Conservation (phyloP, 2,888 invertebrate species). For the Caenorhabditis sp. region DNA sequence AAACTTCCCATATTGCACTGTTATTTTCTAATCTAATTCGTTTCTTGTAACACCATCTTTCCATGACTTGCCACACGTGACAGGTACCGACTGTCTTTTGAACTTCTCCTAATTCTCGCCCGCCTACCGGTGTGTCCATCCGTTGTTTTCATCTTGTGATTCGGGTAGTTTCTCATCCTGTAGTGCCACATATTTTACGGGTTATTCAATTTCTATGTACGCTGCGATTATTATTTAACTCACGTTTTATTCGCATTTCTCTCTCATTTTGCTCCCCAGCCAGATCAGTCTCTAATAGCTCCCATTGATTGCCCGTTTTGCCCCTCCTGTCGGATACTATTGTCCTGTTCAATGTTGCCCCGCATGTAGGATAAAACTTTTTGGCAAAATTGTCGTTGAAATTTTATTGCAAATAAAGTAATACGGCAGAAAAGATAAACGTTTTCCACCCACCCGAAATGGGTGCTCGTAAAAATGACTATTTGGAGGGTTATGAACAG, state of each 20-base stretch:
- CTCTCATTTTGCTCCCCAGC: not conserved
- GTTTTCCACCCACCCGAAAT: not conserved
- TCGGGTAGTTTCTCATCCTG: constrained; percentile 4
- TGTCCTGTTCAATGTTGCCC: constrained; percentile 9
- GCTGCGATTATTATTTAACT: not conserved
- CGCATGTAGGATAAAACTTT: constrained; percentile 10
- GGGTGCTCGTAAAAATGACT: too few relatives aligned
- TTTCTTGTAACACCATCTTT: constrained; percentile 36
- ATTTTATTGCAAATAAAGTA: constrained; percentile 15
- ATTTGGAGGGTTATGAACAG: too few relatives aligned
- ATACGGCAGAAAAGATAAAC: not conserved
- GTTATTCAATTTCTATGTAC: not conserved
- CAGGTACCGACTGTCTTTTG: too few relatives aligned
- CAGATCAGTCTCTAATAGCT: not conserved
- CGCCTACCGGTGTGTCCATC: constrained; percentile 10
- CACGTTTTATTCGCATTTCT: not conserved
- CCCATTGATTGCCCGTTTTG: constrained; percentile 4
- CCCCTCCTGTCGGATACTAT: constrained; percentile 15
- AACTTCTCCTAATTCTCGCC: constrained; percentile 3
- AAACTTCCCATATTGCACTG: constrained; percentile 22
- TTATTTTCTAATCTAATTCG: constrained; percentile 36
- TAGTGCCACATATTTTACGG: constrained; percentile 4
- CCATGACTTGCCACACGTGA: constrained; percentile 11
- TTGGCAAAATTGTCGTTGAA: constrained; percentile 9
- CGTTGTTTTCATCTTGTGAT: constrained; percentile 1